Evolutionary conservation across 30 jellyfish, hydroid and myxozoan species (phyloP).

Genomic region (Hydra vulgaris): DNA sequence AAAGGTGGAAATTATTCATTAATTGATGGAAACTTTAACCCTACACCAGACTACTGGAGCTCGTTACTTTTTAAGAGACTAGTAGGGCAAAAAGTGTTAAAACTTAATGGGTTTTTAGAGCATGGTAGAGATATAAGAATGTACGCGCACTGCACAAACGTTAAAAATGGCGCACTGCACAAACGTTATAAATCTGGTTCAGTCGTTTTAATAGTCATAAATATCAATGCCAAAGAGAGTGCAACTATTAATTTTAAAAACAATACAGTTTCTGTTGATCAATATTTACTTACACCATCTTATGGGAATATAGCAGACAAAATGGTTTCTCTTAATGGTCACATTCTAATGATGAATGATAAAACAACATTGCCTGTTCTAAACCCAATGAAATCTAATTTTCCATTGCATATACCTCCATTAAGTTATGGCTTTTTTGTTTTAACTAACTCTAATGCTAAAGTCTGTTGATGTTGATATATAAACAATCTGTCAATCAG

Average conservation of each 20-base stretch:
- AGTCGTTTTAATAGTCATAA: conserved; percentile 38
- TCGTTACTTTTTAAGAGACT: conserved; percentile 61
- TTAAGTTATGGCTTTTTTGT: conserved; percentile 60
- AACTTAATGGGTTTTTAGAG: conserved; percentile 46
- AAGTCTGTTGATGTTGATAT: conserved; percentile 9
- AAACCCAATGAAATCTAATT: conserved; percentile 27
- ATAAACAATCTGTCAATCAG: too few species aligned
- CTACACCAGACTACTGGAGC: conserved; percentile 75
- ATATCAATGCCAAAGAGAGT: conserved; percentile 13
- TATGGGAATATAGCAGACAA: conserved; percentile 24
- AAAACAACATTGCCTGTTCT: conserved; percentile 33
- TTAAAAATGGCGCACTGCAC: conserved; percentile 42
- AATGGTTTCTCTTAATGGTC: conserved; percentile 32
- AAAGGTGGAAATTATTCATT: conserved; percentile 68
- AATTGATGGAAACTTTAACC: conserved; percentile 40
- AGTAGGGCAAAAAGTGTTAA: conserved; percentile 63
- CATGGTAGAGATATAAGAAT: conserved; percentile 34
- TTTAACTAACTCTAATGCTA: background rate
- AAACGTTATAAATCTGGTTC: conserved; percentile 27
- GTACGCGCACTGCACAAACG: conserved; percentile 75
- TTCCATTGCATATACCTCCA: conserved; percentile 58
- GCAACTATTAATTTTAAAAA: conserved; percentile 19
- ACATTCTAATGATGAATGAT: conserved; percentile 30
- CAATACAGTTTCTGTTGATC: conserved; percentile 19
- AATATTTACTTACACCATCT: conserved; percentile 39